Percentiles rank a stretch among this genome's conserved stretches.
These are phyloP conservation scores for Nasonia giraulti DNA, from an alignment of 1,140 invertebrate genomes.

Conservation along the genomic window DNA sequence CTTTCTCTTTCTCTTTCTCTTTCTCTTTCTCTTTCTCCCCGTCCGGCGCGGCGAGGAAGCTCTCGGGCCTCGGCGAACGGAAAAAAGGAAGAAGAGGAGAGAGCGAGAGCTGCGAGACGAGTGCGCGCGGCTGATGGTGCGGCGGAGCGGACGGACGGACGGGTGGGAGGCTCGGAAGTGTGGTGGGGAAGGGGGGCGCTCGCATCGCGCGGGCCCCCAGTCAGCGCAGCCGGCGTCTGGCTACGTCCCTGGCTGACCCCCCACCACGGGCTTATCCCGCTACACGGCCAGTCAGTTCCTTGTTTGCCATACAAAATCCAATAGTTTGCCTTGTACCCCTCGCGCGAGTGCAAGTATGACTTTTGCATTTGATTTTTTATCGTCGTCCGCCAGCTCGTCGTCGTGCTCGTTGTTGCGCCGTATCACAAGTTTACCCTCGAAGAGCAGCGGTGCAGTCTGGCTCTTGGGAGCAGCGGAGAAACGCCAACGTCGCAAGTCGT, in stretches of 20 bases:
- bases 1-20: not conserved
- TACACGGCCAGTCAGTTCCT: constrained; percentile 73
- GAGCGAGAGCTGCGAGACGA: not conserved
- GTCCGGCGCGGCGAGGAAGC: not conserved
- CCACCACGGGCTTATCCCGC: constrained; percentile 64
- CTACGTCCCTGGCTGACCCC: constrained; percentile 60
- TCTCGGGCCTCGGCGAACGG: not conserved
- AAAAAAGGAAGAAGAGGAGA: constrained; percentile 1
- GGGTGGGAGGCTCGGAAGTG: not conserved
- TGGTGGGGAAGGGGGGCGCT: not conserved
- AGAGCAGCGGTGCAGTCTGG: not conserved
- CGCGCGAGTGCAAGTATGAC: constrained; percentile 67
- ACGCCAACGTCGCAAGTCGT: too few relatives aligned
- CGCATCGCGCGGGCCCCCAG: not conserved
- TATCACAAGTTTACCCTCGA: not conserved
- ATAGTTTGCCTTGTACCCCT: constrained; percentile 73
- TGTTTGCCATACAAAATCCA: constrained; percentile 76
- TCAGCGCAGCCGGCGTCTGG: constrained; percentile 38
- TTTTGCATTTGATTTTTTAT: constrained; percentile 59
- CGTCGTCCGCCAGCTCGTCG: constrained; percentile 40
- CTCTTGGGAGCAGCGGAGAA: too few relatives aligned
- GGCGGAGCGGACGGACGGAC: not conserved
- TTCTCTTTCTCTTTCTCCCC: not conserved
- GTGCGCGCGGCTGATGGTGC: not conserved
- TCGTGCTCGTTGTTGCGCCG: constrained; percentile 33